Percentiles rank a stretch among this genome's conserved stretches.
phyloP scores from a whole-genome alignment of 2,797 vertebrate genomes.

The Manis javanica region DNA sequence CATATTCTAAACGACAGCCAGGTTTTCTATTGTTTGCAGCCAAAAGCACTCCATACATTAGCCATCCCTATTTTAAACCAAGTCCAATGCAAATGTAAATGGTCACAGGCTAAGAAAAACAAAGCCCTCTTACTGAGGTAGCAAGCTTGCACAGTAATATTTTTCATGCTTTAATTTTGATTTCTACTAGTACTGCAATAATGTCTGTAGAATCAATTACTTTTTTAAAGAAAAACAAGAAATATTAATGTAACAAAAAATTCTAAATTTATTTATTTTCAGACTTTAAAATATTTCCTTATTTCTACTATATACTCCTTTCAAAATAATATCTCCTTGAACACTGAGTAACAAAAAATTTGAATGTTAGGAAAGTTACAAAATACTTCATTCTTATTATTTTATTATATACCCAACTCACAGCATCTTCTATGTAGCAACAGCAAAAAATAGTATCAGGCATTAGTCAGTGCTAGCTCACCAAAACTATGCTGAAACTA shows the following conservation, averaged over 20 bases:
- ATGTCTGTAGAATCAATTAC: neutral
- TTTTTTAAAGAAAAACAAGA: neutral
- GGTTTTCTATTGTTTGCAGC: neutral
- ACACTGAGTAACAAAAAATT: conserved; percentile 15
- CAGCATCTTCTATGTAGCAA: neutral
- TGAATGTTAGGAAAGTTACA: neutral
- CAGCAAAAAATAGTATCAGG: neutral
- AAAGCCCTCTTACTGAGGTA: neutral
- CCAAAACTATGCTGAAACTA: conserved; percentile 4
- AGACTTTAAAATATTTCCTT: neutral
- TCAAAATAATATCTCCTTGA: conserved; percentile 5
- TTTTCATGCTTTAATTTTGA: conserved; percentile 47
- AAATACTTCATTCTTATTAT: neutral
- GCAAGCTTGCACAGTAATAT: neutral
- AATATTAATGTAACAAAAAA: neutral
- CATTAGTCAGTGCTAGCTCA: neutral
- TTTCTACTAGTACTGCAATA: neutral
- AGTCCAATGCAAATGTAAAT: neutral
- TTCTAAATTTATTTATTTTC: neutral
- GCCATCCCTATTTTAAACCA: conserved; percentile 33
- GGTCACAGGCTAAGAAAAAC: neutral
- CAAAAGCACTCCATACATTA: neutral
- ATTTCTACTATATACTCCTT: neutral
- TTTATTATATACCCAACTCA: conserved; percentile 26
- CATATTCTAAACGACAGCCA: neutral